Conservation (phyloP, 2,113 vertebrate species). For the Gnathochromis pfefferi region DNA sequence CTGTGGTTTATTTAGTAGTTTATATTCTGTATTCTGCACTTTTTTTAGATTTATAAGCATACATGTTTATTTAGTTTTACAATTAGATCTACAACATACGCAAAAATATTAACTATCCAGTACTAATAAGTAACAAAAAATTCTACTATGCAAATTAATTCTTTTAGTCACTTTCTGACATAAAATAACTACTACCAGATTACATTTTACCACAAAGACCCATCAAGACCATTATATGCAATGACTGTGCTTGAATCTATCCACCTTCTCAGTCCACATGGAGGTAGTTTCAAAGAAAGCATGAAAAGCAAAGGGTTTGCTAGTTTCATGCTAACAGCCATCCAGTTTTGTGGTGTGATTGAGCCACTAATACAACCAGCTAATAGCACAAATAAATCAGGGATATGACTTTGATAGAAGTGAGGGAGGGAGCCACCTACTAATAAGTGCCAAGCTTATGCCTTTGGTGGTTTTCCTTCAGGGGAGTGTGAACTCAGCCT, state of each 20-base stretch:
- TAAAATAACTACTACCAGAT: neutral
- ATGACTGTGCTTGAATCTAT: neutral
- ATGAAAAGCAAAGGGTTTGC: neutral
- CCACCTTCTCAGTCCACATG: neutral
- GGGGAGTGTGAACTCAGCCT: slow-evolving; percentile 42
- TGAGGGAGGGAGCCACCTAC: slow-evolving; percentile 29
- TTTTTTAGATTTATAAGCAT: neutral
- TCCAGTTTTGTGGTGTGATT: neutral
- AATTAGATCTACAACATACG: neutral
- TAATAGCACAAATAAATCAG: slow-evolving; percentile 51
- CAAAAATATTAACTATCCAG: neutral
- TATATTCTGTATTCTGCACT: neutral
- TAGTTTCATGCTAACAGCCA: neutral
- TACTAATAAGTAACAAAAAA: neutral
- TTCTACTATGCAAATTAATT: neutral
- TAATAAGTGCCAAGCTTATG: slow-evolving; percentile 42
- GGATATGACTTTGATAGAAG: slow-evolving; percentile 35
- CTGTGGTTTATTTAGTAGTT: neutral
- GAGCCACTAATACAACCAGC: neutral
- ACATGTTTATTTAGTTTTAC: neutral
- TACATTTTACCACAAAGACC: neutral
- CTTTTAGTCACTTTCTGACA: neutral
- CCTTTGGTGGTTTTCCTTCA: slow-evolving; percentile 51
- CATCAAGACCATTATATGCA: neutral
- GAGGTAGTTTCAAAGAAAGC: neutral